Evolutionary conservation across 2,888 invertebrate species (phyloP), one percentile per base, ranked within the genome.

Genomic region (Nipponacmea schrenckii): DNA sequence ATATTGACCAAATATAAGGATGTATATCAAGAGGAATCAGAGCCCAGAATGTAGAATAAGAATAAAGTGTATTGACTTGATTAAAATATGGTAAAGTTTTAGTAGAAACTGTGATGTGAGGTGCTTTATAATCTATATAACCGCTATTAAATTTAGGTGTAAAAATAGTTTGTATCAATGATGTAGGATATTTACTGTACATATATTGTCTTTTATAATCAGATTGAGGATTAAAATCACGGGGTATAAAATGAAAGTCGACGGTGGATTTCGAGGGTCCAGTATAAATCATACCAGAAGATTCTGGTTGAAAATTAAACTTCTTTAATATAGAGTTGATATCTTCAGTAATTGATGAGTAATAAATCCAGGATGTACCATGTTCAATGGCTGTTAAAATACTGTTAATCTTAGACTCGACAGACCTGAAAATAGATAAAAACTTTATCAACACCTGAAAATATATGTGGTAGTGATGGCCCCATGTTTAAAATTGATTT

Each of bases 1-100:
- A 56, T 24, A 56, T 24, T 20, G 56, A 56, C 56, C 7, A 24
- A 24, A 24, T 14, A 56, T 10, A 20, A 10, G 56, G 24, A 24
- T 56, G 20, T 15, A 56, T 56, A 24, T 56, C 20, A 56, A 56
- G 56, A 20, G 56, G 56, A 56, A 56, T 56, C 56, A 56, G 14
- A 56, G 56, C 56, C 56, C 56, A 56, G 56, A 56, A 56, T 24
- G 56, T 24, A 24, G 20, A 24, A 56, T 56, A 56, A 24, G 56
- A 56, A 56, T 56, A 56, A 3, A 56, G 4, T 10, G 56, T 56
- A 24, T 56, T 56, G 10, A 24, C 20, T 17, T 56, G 56, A 24
- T 8, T 56, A 56, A 56, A 56, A 56, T 20, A 24, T 20, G 10
- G 24, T 24, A 56, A 24, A 20, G 56, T 12, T 20, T 20, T 24